Conservation (phyloP, 2,888 invertebrate species). For the Augiades crinisus region DNA sequence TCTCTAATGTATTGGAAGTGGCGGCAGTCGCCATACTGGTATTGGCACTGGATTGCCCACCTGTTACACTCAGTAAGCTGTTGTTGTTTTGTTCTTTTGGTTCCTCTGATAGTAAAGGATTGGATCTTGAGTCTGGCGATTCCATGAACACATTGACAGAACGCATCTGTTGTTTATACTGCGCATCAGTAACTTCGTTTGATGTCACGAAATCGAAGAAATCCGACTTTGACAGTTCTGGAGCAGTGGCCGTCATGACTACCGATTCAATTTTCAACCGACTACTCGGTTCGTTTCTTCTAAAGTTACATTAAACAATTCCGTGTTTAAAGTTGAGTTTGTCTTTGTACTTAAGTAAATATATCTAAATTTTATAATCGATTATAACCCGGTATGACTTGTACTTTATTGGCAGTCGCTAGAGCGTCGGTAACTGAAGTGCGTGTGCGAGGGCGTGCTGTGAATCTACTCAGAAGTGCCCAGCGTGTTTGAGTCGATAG, state of each 20-base stretch:
- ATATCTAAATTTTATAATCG: constrained; percentile 71
- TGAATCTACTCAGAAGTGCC: constrained; percentile 63
- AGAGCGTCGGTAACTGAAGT: constrained; percentile 78
- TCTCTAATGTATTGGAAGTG: constrained; percentile 73
- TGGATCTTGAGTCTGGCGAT: constrained; percentile 76
- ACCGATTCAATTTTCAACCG: constrained; percentile 81
- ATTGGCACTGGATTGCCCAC: constrained; percentile 49
- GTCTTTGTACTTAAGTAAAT: constrained; percentile 75
- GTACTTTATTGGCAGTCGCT: constrained; percentile 80
- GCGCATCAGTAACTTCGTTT: constrained; percentile 87
- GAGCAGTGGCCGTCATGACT: constrained; percentile 93
- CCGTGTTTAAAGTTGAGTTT: constrained; percentile 39
- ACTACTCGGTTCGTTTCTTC: constrained; percentile 55
- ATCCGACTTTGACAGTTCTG: constrained; percentile 92
- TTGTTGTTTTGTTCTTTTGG: constrained; percentile 84
- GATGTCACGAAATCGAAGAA: constrained; percentile 95
- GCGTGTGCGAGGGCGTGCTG: constrained; percentile 46
- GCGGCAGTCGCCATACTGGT: constrained; percentile 59
- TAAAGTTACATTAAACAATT: constrained; percentile 50
- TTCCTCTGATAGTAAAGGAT: constrained; percentile 74
- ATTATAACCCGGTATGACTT: constrained; percentile 76
- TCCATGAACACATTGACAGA: constrained; percentile 85
- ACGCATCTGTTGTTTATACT: constrained; percentile 85
- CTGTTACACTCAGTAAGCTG: constrained; percentile 68
- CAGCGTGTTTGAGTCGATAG: constrained; percentile 56